Evolutionary conservation across 2,113 vertebrate species (phyloP).

Genomic region (Clarias magur): DNA sequence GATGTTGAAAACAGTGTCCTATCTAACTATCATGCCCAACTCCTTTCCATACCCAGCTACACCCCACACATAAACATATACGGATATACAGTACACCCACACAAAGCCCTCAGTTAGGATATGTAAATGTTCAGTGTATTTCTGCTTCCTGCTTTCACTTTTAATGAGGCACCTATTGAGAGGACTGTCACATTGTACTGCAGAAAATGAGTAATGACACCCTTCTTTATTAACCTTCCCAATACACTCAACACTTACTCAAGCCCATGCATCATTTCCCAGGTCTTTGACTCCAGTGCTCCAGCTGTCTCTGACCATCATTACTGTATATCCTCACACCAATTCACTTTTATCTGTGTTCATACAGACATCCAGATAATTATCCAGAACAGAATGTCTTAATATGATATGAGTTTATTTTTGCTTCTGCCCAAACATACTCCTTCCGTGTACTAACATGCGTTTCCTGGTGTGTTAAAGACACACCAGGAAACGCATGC

Average conservation of each 20-base stretch:
- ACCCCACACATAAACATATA: background rate
- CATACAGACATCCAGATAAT: background rate
- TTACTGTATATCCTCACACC: background rate
- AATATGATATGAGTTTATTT: constrained; percentile 5
- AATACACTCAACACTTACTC: background rate
- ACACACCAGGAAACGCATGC: background rate
- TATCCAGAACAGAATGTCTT: background rate
- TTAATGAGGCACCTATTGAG: constrained; percentile 35
- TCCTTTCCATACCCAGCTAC: background rate
- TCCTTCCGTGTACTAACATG: background rate
- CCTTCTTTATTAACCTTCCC: constrained; percentile 9
- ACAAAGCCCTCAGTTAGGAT: background rate
- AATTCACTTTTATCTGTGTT: constrained; percentile 16
- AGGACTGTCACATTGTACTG: constrained; percentile 9
- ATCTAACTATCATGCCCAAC: background rate
- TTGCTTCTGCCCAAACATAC: background rate
- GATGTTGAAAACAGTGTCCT: background rate
- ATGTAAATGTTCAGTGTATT: constrained; percentile 18
- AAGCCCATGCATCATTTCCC: background rate
- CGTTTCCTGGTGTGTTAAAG: background rate
- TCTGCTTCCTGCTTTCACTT: constrained; percentile 16
- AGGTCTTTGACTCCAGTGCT: background rate
- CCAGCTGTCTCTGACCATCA: background rate
- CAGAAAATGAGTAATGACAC: background rate
- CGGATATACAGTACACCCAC: background rate